These are phyloP conservation scores for Pleuronectes platessa DNA, from an alignment of 2,113 vertebrate species.

Conservation along the genomic window DNA sequence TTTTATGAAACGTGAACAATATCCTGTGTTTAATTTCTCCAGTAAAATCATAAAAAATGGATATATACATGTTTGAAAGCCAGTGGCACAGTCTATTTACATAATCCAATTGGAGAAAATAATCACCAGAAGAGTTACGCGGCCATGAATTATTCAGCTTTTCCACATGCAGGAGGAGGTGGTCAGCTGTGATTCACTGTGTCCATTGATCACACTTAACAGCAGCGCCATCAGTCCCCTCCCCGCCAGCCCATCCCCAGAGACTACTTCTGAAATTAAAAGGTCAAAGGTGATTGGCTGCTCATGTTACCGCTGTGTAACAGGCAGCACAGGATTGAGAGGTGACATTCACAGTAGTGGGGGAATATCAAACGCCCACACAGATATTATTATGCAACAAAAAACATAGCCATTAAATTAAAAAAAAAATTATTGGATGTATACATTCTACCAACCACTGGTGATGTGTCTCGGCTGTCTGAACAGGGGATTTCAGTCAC, in stretches of 20 bases:
- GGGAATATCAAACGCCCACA: not conserved
- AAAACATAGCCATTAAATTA: not conserved
- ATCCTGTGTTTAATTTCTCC: too few species aligned
- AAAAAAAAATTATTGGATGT: too few species aligned
- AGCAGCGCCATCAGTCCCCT: constrained; percentile 11
- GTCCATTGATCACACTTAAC: constrained; percentile 69
- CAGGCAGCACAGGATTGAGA: constrained; percentile 12
- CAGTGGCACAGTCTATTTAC: constrained; percentile 27
- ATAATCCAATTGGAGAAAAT: constrained; percentile 26
- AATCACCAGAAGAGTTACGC: constrained; percentile 20
- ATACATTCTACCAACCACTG: not conserved
- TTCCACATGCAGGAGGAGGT: constrained; percentile 53
- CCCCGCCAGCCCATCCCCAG: constrained; percentile 3
- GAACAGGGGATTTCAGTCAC: constrained; percentile 9
- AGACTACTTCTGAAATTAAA: constrained; percentile 63
- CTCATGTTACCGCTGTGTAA: not conserved
- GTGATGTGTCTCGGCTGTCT: constrained; percentile 7
- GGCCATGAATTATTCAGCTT: constrained; percentile 58
- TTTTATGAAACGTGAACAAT: too few species aligned
- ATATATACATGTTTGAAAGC: not conserved
- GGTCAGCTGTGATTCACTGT: constrained; percentile 55
- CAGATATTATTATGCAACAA: not conserved
- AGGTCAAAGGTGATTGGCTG: constrained; percentile 65
- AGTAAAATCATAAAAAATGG: too few species aligned
- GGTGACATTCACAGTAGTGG: constrained; percentile 13